phyloP scores from a whole-genome alignment of 2,888 invertebrate species.

The Mythimna ferrago region DNA sequence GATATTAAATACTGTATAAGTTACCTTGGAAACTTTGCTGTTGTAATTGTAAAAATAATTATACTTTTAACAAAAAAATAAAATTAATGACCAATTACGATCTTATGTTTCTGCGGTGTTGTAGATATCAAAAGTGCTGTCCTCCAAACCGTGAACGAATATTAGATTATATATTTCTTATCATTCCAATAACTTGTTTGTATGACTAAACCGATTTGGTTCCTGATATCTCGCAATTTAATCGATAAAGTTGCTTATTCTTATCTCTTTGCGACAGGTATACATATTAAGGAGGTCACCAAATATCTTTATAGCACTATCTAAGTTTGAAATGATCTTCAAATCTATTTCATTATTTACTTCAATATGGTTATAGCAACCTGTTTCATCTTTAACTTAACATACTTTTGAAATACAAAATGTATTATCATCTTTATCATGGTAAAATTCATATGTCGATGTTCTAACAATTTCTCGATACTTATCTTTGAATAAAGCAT shows the following conservation, averaged over 20 bases:
- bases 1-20: neutral
- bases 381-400: neutral
- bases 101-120: no score
- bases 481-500: constrained; percentile 24
- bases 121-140: neutral
- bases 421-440: constrained; percentile 6
- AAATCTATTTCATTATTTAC: neutral
- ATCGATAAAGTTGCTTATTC: constrained; percentile 25
- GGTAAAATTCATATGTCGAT: constrained; percentile 8
- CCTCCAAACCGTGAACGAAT: neutral
- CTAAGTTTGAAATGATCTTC: neutral
- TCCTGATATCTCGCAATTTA: constrained; percentile 26
- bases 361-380: neutral
- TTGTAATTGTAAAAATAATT: no score
- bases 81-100: no score
- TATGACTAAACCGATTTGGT: constrained; percentile 37
- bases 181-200: constrained; percentile 32
- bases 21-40: neutral
- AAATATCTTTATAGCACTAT: neutral
- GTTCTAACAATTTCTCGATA: constrained; percentile 7
- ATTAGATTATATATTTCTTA: constrained; percentile 26
- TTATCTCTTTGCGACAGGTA: constrained; percentile 41
- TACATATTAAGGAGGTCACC: constrained; percentile 38
- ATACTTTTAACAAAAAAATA: no score
- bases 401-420: neutral